phyloP scores from a whole-genome alignment of 23 tunicate genomes.

The Pegea sp. region DNA sequence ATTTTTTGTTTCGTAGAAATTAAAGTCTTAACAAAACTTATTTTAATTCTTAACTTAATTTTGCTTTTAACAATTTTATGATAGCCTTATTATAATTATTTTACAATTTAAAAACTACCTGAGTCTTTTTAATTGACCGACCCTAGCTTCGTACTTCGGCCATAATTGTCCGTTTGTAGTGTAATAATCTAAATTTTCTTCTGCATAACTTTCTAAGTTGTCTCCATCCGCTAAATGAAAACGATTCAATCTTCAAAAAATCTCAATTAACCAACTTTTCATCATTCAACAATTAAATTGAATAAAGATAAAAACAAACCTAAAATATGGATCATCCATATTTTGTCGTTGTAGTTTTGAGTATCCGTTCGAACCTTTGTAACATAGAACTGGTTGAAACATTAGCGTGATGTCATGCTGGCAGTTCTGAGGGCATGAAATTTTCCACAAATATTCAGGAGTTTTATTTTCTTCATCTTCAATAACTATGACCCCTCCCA shows the following conservation, averaged over 20 bases:
- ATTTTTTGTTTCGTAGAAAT: too few relatives aligned
- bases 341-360: slow-evolving; percentile 23
- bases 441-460: slow-evolving; percentile 12
- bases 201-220: slow-evolving; percentile 8
- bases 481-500: slow-evolving; percentile 59
- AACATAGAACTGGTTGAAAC: slow-evolving; percentile 46
- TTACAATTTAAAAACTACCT: slow-evolving; percentile 11
- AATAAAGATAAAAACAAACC: slow-evolving; percentile 4
- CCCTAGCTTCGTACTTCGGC: slow-evolving; percentile 14
- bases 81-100: not conserved
- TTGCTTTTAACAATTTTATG: too few relatives aligned
- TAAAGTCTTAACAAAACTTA: too few relatives aligned
- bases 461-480: slow-evolving; percentile 22
- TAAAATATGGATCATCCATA: slow-evolving; percentile 21
- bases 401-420: slow-evolving; percentile 32
- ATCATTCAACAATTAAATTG: too few relatives aligned
- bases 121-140: slow-evolving; percentile 57
- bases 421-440: slow-evolving; percentile 59
- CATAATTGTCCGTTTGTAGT: slow-evolving; percentile 60
- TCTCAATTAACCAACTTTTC: too few relatives aligned
- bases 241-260: slow-evolving; percentile 5
- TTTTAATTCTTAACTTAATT: too few relatives aligned
- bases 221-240: slow-evolving; percentile 3
- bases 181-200: slow-evolving; percentile 12
- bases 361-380: slow-evolving; percentile 16